phyloP scores from a whole-genome alignment of 92 coral and sea anemone species.

The Metridium senile region DNA sequence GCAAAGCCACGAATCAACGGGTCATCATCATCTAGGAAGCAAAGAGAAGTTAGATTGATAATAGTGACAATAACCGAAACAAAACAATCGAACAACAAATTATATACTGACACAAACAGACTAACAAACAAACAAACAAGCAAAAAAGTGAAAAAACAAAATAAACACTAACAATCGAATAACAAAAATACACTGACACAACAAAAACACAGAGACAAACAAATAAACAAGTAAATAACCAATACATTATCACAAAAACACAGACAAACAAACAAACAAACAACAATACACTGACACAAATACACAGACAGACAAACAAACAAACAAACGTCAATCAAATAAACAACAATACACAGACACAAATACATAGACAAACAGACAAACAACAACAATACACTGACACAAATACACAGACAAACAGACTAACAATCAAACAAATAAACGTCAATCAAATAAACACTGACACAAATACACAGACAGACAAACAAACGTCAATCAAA shows the following conservation, averaged over 20 bases:
- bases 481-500: neutral
- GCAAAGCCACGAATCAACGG: constrained; percentile 93
- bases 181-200: neutral
- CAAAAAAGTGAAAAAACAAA: constrained; percentile 1
- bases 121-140: neutral
- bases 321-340: too few relatives aligned
- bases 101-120: too few relatives aligned
- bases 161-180: neutral
- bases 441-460: neutral
- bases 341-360: too few relatives aligned
- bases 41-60: too few relatives aligned
- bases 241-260: neutral
- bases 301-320: neutral
- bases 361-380: too few relatives aligned
- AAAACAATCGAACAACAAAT: too few relatives aligned
- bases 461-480: neutral
- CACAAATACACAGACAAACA: too few relatives aligned
- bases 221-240: neutral
- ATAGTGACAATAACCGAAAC: neutral
- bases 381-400: too few relatives aligned
- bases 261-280: neutral
- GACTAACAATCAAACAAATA: too few relatives aligned
- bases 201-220: neutral
- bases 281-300: neutral
- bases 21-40: constrained; percentile 70